Conservation (phyloP, 2,888 invertebrate species). For the Linnaemya vulpina region DNA sequence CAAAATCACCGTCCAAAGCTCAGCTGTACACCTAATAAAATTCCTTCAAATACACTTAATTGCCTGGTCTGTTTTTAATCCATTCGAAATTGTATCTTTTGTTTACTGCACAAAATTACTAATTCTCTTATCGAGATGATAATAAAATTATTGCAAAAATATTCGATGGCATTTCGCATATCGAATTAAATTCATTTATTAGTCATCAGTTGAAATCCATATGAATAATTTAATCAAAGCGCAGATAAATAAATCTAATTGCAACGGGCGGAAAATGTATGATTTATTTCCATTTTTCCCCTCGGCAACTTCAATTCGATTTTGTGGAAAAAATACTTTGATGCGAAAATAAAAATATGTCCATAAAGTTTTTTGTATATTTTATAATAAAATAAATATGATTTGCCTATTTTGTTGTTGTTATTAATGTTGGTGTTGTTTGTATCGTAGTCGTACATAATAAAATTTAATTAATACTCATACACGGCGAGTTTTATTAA, state of each 20-base stretch:
- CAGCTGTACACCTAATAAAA: not conserved
- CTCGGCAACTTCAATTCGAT: constrained; percentile 20
- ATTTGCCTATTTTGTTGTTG: constrained; percentile 1
- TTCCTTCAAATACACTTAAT: not conserved
- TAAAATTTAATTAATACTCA: constrained; percentile 39
- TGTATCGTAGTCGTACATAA: not conserved
- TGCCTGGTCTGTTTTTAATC: not conserved
- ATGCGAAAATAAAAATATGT: constrained; percentile 17
- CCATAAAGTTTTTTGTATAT: constrained; percentile 22
- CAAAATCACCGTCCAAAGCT: no score
- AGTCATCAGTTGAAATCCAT: constrained; percentile 45
- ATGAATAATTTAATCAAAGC: constrained; percentile 56
- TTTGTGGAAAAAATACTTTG: constrained; percentile 21
- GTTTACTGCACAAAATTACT: not conserved
- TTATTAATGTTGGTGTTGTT: not conserved
- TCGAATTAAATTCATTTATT: constrained; percentile 35
- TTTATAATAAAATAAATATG: constrained; percentile 38
- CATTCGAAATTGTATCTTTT: not conserved
- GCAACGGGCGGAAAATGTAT: constrained; percentile 2
- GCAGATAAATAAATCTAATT: constrained; percentile 50
- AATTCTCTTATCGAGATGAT: constrained; percentile 15
- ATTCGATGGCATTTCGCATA: constrained; percentile 18
- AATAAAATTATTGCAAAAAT: constrained; percentile 1
- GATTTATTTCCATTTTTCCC: not conserved
- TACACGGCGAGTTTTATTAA: not conserved